A percentile compares a stretch with the other conserved stretches of the same genome.
These are phyloP conservation scores for Drosophila ogumai DNA, from an alignment of 1,140 invertebrate genomes.

Conservation along the genomic window DNA sequence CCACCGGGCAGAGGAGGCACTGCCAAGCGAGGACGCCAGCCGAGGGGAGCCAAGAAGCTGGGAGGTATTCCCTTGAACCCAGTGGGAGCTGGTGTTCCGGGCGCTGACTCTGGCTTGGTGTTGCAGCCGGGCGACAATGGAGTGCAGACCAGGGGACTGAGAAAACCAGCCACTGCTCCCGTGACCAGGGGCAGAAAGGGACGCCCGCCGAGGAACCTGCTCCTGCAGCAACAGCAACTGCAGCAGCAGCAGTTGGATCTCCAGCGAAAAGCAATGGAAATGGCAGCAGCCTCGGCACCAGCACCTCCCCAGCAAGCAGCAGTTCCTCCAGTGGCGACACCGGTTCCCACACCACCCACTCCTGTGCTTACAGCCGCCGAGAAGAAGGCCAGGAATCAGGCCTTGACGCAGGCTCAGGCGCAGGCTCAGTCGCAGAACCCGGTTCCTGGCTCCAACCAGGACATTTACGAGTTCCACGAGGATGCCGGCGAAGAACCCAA, in stretches of 20 bases:
- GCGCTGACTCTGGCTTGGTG: constrained; percentile 12
- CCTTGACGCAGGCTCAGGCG: constrained; percentile 31
- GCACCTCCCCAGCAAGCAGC: constrained; percentile 27
- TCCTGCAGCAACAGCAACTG: constrained; percentile 66
- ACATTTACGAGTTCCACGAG: constrained; percentile 94
- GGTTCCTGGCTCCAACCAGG: constrained; percentile 75
- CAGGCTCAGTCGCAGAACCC: constrained; percentile 30
- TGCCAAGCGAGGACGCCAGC: constrained; percentile 75
- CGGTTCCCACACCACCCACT: constrained; percentile 1
- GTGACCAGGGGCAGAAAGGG: constrained; percentile 74
- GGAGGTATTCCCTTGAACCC: constrained; percentile 49
- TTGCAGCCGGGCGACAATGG: constrained; percentile 66
- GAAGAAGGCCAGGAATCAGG: constrained; percentile 76
- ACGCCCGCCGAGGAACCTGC: constrained; percentile 71
- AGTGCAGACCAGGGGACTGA: constrained; percentile 64
- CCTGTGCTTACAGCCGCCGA: constrained; percentile 66
- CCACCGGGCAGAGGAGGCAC: constrained; percentile 63
- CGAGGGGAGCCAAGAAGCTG: constrained; percentile 73
- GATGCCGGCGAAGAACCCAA: constrained; percentile 90
- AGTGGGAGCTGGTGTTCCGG: constrained; percentile 15
- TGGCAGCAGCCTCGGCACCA: constrained; percentile 70
- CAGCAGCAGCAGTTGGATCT: constrained; percentile 67
- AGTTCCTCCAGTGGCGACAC: background rate
- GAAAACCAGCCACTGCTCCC: constrained; percentile 63
- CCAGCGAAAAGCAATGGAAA: constrained; percentile 36